A percentile compares a stretch with the other conserved stretches of the same genome.
Evolutionary conservation across 2,888 invertebrate genomes (phyloP).

Genomic region (Phalera bucephala): DNA sequence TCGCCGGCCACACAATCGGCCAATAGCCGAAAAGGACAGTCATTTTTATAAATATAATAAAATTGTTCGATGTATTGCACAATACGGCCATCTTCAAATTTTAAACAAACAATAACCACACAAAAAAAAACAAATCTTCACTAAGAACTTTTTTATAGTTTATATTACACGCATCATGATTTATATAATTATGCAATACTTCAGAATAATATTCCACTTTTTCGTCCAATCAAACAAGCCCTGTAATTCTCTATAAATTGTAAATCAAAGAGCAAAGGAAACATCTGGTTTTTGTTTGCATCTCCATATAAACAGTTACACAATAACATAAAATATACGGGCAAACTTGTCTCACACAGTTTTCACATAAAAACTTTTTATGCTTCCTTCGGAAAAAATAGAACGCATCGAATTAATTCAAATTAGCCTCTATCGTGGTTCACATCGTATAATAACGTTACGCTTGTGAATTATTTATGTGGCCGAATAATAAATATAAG

Average conservation of each 20-base stretch:
- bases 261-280: conserved; percentile 51
- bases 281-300: conserved; percentile 56
- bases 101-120: no score
- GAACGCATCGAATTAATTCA: conserved; percentile 67
- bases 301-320: conserved; percentile 45
- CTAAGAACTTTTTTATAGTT: background rate
- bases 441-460: conserved; percentile 64
- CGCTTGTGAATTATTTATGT: conserved; percentile 72
- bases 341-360: conserved; percentile 43
- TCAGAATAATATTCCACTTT: conserved; percentile 21
- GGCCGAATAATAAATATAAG: conserved; percentile 63
- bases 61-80: no score
- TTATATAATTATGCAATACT: background rate
- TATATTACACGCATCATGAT: background rate
- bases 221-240: conserved; percentile 29
- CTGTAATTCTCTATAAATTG: conserved; percentile 38
- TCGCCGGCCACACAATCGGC: no score
- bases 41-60: no score
- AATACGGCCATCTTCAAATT: no score
- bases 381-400: conserved; percentile 54
- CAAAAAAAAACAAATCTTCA: no score
- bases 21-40: no score
- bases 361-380: conserved; percentile 55
- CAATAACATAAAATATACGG: conserved; percentile 48
- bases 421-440: conserved; percentile 63